Conservation (phyloP, 2,888 invertebrate genomes). For the Altica lythri region DNA sequence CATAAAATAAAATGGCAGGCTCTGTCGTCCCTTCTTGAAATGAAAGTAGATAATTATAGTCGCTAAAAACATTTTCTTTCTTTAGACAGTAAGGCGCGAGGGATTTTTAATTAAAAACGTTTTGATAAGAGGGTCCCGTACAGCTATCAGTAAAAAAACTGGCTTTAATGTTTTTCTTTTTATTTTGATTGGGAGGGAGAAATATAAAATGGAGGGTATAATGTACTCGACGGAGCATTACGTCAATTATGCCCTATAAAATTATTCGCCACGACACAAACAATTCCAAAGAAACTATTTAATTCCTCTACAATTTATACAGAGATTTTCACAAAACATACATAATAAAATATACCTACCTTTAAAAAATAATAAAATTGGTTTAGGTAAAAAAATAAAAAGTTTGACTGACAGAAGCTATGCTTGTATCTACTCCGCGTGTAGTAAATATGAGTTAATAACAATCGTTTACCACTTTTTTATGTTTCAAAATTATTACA, state of each 20-base stretch:
- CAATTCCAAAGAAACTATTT: constrained; percentile 11
- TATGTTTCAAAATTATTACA: too few species aligned
- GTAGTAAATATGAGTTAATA: too few species aligned
- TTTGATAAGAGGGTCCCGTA: constrained; percentile 25
- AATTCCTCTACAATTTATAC: too few species aligned
- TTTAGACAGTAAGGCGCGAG: constrained; percentile 22
- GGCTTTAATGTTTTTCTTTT: constrained; percentile 29
- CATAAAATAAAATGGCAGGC: constrained; percentile 34
- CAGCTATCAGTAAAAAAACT: constrained; percentile 24
- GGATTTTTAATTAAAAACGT: constrained; percentile 32
- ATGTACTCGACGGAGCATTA: constrained; percentile 14
- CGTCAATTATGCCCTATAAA: constrained; percentile 24
- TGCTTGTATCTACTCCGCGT: too few species aligned
- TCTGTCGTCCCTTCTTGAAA: constrained; percentile 28
- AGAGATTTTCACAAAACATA: too few species aligned
- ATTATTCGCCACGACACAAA: constrained; percentile 19
- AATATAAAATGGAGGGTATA: constrained; percentile 20
- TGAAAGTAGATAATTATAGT: constrained; percentile 33
- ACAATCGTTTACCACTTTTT: too few species aligned
- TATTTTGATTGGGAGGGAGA: constrained; percentile 18
- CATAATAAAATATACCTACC: too few species aligned
- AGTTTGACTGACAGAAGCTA: too few species aligned
- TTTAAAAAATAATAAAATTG: too few species aligned
- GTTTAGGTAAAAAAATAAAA: too few species aligned
- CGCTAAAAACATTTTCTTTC: constrained; percentile 31